These are phyloP conservation scores for Elgaria multicarinata DNA, from an alignment of 2,113 vertebrate genomes.

Conservation along the genomic window DNA sequence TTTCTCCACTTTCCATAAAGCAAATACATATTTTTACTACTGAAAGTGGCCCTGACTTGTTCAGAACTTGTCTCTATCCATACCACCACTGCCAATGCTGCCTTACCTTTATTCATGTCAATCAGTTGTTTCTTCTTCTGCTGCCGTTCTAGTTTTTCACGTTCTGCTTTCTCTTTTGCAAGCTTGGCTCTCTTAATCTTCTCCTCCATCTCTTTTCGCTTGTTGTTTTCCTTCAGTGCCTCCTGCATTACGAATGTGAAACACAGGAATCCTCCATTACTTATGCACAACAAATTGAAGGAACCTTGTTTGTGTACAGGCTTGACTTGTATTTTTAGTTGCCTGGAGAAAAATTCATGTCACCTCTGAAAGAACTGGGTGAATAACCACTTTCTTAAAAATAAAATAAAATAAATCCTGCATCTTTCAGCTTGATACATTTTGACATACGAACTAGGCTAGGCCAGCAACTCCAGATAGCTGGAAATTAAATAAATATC, in stretches of 20 bases:
- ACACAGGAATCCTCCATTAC: slow-evolving; percentile 35
- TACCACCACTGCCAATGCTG: background rate
- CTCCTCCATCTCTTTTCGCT: slow-evolving; percentile 96
- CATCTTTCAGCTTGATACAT: slow-evolving; percentile 15
- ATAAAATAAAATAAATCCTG: background rate
- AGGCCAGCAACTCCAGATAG: background rate
- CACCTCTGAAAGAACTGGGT: slow-evolving; percentile 15
- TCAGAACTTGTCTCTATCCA: background rate
- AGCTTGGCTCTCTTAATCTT: slow-evolving; percentile 95
- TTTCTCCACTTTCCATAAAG: slow-evolving; percentile 3
- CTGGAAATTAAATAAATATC: slow-evolving; percentile 22
- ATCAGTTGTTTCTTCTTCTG: slow-evolving; percentile 98
- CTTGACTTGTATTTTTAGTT: slow-evolving; percentile 6
- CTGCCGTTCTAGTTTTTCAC: slow-evolving; percentile 92
- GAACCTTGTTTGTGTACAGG: background rate
- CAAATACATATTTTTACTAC: background rate
- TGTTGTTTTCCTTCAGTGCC: slow-evolving; percentile 95
- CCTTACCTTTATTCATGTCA: slow-evolving; percentile 98
- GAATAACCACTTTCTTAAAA: slow-evolving; percentile 28
- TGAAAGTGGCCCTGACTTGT: background rate
- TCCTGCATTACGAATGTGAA: slow-evolving; percentile 80
- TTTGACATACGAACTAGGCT: slow-evolving; percentile 12
- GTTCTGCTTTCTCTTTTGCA: slow-evolving; percentile 97
- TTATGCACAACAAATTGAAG: background rate
- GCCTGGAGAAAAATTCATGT: background rate